Evolutionary conservation across 2,113 vertebrate genomes (phyloP).

Genomic region (Centrocercus urophasianus): DNA sequence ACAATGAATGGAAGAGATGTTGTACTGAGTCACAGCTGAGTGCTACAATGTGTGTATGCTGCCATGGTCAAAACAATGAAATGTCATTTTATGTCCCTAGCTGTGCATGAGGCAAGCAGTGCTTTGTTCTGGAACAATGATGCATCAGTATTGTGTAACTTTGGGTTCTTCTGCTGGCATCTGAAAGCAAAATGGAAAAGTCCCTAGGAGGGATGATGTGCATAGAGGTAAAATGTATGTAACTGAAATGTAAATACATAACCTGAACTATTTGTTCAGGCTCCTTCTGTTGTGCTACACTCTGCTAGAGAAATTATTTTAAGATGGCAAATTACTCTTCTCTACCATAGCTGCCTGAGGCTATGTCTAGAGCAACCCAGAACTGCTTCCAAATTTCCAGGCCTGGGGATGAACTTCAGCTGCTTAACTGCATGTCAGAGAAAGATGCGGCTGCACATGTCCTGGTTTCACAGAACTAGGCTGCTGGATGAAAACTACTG

Average conservation of each 20-base stretch:
- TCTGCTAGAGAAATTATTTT: neutral
- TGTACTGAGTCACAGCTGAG: conserved; percentile 65
- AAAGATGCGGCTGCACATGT: neutral
- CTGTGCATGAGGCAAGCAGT: conserved; percentile 61
- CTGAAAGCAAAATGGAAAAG: conserved; percentile 50
- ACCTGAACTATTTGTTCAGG: neutral
- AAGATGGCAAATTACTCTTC: neutral
- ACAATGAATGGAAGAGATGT: conserved; percentile 68
- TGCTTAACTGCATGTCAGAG: neutral
- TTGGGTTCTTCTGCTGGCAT: conserved; percentile 54
- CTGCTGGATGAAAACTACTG: neutral
- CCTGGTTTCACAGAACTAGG: neutral
- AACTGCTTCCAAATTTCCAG: conserved; percentile 11
- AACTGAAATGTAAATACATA: neutral
- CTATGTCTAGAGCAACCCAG: neutral
- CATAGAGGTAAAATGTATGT: conserved; percentile 3
- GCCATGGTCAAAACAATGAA: conserved; percentile 69
- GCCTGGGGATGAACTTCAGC: neutral
- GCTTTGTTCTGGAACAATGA: conserved; percentile 72
- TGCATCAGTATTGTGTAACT: conserved; percentile 64
- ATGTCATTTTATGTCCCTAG: conserved; percentile 66
- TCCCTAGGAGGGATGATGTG: conserved; percentile 31
- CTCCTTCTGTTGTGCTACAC: conserved; percentile 14
- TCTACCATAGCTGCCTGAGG: neutral
- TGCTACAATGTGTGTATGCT: conserved; percentile 65